Conservation (phyloP, 2,113 vertebrate species). For the Jacana jacana region DNA sequence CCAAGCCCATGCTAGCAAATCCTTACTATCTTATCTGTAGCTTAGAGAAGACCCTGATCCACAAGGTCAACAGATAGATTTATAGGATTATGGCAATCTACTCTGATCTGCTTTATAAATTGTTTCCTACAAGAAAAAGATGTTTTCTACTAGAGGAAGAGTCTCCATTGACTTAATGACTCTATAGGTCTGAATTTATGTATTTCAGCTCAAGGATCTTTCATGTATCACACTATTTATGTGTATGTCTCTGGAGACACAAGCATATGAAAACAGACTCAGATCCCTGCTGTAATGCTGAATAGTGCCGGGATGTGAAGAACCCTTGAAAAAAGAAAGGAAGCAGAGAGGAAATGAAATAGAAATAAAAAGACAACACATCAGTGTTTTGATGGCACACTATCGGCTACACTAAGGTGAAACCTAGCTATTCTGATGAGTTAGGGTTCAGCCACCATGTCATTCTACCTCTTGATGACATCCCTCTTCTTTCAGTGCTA, state of each 20-base stretch:
- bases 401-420: neutral
- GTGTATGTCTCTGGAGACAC: neutral
- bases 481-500: neutral
- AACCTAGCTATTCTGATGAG: neutral
- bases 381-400: neutral
- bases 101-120: neutral
- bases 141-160: neutral
- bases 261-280: neutral
- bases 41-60: neutral
- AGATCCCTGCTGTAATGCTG: neutral
- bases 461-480: neutral
- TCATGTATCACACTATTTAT: neutral
- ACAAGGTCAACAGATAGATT: neutral
- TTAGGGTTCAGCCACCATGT: neutral
- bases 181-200: neutral
- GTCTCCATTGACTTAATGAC: neutral
- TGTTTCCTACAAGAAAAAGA: neutral
- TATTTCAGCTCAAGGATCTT: neutral
- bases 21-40: conserved; percentile 26
- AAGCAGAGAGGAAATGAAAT: neutral
- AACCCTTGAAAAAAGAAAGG: neutral
- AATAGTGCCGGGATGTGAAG: neutral
- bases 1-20: conserved; percentile 8
- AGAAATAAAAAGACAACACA: neutral
- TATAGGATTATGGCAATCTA: conserved; percentile 11